Conservation (phyloP, 1,140 invertebrate genomes). For the Diplogasteroides magnus region DNA sequence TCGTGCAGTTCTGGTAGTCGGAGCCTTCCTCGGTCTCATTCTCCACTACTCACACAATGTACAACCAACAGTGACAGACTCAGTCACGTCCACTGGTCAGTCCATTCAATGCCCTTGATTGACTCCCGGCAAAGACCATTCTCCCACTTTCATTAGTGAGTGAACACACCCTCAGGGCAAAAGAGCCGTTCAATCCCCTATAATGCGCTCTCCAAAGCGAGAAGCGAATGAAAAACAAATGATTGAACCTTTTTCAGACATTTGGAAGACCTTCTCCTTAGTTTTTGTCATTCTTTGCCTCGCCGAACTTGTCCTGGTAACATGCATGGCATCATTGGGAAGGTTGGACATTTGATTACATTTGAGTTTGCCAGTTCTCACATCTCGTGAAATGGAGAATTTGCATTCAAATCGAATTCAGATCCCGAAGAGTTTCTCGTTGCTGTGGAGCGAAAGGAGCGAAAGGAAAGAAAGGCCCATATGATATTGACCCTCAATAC, state of each 20-base stretch:
- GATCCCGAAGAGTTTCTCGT: background rate
- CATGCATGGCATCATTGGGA: background rate
- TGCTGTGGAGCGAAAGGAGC: background rate
- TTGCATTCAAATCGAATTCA: no score
- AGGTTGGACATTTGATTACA: background rate
- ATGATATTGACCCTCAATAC: background rate
- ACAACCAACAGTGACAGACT: no score
- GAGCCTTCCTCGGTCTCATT: background rate
- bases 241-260: background rate
- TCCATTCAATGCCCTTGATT: no score
- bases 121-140: no score
- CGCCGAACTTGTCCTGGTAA: background rate
- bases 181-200: no score
- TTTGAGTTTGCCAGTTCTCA: background rate
- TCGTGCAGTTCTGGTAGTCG: background rate
- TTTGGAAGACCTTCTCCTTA: background rate
- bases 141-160: no score
- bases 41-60: background rate
- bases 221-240: no score
- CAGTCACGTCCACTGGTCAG: no score
- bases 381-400: no score
- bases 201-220: no score
- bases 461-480: no score
- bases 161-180: no score
- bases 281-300: background rate